Evolutionary conservation across 2,797 vertebrate species (phyloP), one percentile per base, ranked within the genome.

Genomic region (Benthosema pterotum): DNA sequence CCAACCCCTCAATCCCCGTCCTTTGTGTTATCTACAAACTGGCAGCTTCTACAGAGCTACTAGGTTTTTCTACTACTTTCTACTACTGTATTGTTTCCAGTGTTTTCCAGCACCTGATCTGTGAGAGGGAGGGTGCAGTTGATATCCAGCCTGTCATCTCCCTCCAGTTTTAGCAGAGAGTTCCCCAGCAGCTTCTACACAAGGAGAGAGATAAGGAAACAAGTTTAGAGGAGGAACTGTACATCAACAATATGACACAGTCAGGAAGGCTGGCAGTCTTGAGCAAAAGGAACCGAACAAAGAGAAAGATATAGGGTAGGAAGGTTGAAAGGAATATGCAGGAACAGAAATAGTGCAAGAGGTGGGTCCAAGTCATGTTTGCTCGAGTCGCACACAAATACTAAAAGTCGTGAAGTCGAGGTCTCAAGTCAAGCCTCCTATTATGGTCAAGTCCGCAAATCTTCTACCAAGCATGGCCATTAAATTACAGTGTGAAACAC

Each of bases 111-210:
- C 89, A 98, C 97, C 97, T 99, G 97, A 77, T 99, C 98, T 4
- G 97, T 99, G 77, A 99, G 95, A 9, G 98, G 98, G 67, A 99
- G 93, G 0, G 97, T 99, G 86, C 98, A 99, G 87, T 99, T 99
- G 74, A 99, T 98, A 75, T 99, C 98, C 74, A 99, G 91, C 16
- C 98, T 91, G 65, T 99, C 98, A 57, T 99, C 98, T 65, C 98
- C 98, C 84, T 99, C 98, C 55, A 99, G 90, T 74, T 99, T 99
- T 64, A 99, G 86, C 59, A 99, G 90, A 52, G 98, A 99, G 87
- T 99, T 99, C 60, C 98, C 98, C 0, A 99, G 93, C 59, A 99
- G 86, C 76, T 99, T 99, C 98, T 99, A 89, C 48, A 77, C 78
- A 60, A 75, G 42, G 43, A 42, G 51, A 80, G 57, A 73, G 51